These are phyloP conservation scores for Diachasma alloeum DNA, from an alignment of 1,140 invertebrate species.

Conservation along the genomic window DNA sequence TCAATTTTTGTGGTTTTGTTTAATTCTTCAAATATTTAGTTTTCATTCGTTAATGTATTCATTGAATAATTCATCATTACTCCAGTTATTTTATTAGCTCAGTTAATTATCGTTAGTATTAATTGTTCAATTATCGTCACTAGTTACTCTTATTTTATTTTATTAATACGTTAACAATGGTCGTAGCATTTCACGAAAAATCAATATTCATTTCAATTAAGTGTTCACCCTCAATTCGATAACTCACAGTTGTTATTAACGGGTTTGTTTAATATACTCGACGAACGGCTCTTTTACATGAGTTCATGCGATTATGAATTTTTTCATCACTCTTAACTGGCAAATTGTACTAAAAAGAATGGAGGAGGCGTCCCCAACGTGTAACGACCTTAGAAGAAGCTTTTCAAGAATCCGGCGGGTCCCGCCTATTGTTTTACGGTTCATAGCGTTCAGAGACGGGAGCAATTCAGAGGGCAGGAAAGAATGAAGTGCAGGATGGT, in stretches of 20 bases:
- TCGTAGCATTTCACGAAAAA: conserved; percentile 53
- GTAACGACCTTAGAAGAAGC: conserved; percentile 80
- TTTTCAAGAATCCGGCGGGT: conserved; percentile 87
- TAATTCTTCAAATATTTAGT: conserved; percentile 8
- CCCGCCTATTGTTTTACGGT: conserved; percentile 69
- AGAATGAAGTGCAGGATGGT: not conserved
- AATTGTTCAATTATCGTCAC: conserved; percentile 44
- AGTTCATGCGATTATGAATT: conserved; percentile 4
- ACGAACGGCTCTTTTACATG: not conserved
- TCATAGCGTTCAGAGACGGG: not conserved
- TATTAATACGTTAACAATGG: conserved; percentile 56
- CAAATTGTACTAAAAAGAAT: conserved; percentile 64
- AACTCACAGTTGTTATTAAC: conserved; percentile 30
- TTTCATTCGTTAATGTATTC: conserved; percentile 20
- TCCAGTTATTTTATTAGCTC: conserved; percentile 12
- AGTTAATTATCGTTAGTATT: conserved; percentile 41
- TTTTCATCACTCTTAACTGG: conserved; percentile 46
- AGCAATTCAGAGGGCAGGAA: not conserved
- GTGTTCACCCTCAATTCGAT: conserved; percentile 43
- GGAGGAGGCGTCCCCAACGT: conserved; percentile 55
- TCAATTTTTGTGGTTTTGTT: conserved; percentile 22
- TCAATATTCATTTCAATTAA: conserved; percentile 32
- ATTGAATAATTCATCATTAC: conserved; percentile 20
- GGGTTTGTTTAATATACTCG: conserved; percentile 19
- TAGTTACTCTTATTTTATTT: conserved; percentile 39